Evolutionary conservation across 2,888 invertebrate genomes (phyloP).

Genomic region (Pterobdella sp.): DNA sequence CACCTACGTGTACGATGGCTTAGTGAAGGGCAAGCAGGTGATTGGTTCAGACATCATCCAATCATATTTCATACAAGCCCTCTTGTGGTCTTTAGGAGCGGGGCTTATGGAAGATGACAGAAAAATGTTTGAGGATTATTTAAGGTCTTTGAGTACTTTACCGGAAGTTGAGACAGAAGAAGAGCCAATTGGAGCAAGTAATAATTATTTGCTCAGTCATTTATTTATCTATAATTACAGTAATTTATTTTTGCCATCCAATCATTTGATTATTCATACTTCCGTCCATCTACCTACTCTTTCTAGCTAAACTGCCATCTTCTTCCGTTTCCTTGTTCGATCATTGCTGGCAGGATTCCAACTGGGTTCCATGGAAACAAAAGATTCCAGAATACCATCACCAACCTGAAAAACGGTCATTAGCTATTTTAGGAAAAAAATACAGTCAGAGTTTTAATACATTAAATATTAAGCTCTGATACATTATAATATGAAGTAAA

Average conservation of each 20-base stretch:
- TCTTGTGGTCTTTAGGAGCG: slow-evolving; percentile 79
- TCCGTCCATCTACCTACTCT: background rate
- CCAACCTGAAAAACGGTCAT: slow-evolving; percentile 57
- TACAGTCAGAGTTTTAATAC: too few species aligned
- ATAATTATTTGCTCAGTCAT: background rate
- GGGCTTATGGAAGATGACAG: slow-evolving; percentile 64
- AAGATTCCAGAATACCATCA: slow-evolving; percentile 70
- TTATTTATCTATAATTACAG: background rate
- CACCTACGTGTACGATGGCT: slow-evolving; percentile 69
- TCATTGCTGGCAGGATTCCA: slow-evolving; percentile 66
- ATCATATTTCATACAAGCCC: slow-evolving; percentile 65
- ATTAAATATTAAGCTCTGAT: too few species aligned
- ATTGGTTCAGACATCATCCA: slow-evolving; percentile 57
- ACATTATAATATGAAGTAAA: too few species aligned
- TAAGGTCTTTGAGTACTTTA: slow-evolving; percentile 65
- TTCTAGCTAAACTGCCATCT: slow-evolving; percentile 66
- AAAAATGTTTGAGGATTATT: slow-evolving; percentile 67
- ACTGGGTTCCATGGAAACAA: slow-evolving; percentile 80
- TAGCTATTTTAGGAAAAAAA: too few species aligned
- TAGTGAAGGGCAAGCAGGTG: slow-evolving; percentile 51
- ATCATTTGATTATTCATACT: background rate
- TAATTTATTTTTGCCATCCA: background rate
- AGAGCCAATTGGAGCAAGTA: slow-evolving; percentile 53
- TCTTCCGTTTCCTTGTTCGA: slow-evolving; percentile 68
- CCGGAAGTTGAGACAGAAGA: slow-evolving; percentile 61